phyloP scores from a whole-genome alignment of 35 echinoderm and acorn worm species.

The Eucidaris tribuloides region DNA sequence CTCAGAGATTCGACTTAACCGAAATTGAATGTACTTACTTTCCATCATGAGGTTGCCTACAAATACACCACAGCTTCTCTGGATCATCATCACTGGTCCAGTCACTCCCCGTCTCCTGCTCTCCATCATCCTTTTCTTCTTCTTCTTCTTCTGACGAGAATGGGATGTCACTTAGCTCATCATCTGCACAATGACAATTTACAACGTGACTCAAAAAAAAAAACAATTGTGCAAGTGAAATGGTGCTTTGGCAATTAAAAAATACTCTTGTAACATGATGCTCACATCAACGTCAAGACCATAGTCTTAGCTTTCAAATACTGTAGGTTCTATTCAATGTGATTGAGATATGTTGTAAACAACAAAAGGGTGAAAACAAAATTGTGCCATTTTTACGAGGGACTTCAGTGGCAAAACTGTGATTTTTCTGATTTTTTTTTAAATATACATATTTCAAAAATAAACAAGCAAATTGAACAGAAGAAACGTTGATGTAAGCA shows the following conservation, averaged over 20 bases:
- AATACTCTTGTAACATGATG: neutral
- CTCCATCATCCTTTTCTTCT: conserved; percentile 34
- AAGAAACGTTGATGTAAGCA: too few relatives aligned
- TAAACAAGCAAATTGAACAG: too few relatives aligned
- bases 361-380: too few relatives aligned
- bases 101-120: conserved; percentile 51
- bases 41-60: conserved; percentile 74
- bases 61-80: conserved; percentile 89
- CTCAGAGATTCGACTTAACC: neutral
- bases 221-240: neutral
- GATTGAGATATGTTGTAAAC: neutral
- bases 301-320: neutral
- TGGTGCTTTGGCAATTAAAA: neutral
- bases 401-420: too few relatives aligned
- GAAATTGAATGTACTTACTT: too few relatives aligned
- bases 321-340: neutral
- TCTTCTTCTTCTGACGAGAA: conserved; percentile 34
- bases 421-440: too few relatives aligned
- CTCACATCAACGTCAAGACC: neutral
- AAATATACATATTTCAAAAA: too few relatives aligned
- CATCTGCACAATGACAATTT: neutral
- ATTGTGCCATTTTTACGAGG: too few relatives aligned
- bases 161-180: conserved; percentile 31
- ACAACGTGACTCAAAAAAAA: neutral
- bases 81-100: conserved; percentile 79